phyloP scores from a whole-genome alignment of 30 jellyfish, hydroid and myxozoan species.

The Sanderia malayensis region DNA sequence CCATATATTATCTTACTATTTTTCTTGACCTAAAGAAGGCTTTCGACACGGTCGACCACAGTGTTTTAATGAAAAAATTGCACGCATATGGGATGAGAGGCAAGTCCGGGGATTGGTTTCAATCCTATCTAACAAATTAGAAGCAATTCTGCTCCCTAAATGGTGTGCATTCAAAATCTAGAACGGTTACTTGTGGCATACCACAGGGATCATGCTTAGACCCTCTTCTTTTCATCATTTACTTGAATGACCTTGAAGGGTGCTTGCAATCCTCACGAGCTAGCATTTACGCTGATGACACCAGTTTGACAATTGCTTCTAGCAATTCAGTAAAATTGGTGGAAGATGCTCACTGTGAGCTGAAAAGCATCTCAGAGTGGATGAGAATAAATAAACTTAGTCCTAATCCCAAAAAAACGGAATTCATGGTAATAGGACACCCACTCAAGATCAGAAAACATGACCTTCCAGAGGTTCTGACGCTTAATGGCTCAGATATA shows the following conservation, averaged over 20 bases:
- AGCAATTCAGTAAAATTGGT: background rate
- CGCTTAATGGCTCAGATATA: background rate
- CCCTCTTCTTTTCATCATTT: background rate
- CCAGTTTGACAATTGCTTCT: background rate
- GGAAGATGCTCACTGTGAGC: background rate
- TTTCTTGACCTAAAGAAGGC: too few relatives aligned
- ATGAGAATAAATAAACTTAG: slow-evolving; percentile 1
- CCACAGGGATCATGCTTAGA: background rate
- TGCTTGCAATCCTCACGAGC: background rate
- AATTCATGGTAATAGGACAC: background rate
- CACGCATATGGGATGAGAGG: background rate
- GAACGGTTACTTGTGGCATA: too few relatives aligned
- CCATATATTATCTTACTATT: too few relatives aligned
- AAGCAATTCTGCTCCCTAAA: background rate
- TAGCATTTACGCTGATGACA: background rate
- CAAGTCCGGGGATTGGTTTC: background rate
- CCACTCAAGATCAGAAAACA: background rate
- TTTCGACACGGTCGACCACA: background rate
- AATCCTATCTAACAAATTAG: background rate
- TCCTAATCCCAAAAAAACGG: slow-evolving; percentile 11
- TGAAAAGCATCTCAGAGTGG: background rate
- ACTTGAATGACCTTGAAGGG: background rate
- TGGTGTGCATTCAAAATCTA: too few relatives aligned
- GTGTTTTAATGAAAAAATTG: background rate
- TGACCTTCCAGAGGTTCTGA: background rate